Evolutionary conservation across 37 sponge, comb jelly and placozoan species (phyloP), one percentile per base, ranked within the genome.

Genomic region (Agelas oroides): DNA sequence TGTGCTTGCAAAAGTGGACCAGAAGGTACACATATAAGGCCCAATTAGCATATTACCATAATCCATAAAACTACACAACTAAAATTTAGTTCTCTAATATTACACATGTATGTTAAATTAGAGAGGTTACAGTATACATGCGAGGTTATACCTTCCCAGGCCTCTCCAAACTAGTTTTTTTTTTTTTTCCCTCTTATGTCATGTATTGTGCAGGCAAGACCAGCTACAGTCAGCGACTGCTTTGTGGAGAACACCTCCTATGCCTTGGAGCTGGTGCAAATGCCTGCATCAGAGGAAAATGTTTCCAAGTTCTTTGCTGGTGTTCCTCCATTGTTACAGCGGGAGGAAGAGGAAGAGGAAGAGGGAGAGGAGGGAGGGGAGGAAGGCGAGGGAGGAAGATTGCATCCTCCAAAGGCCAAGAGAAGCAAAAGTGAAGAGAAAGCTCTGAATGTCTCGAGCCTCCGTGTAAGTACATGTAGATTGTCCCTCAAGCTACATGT

Each of bases 281-380:
- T 91, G 81, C 88, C 82, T 0, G 74, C 75, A 19, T 35, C 36
- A 30, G 68, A 85, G 23, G 58, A 73, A 72, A 69, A 74, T 11
- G 37, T 91, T 33, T 37, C n/a, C 53, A 66, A 61, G 13, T 73
- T 90, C 55, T 61, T 77, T 52, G 60, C 74, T 59, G 91, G 81
- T 8, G 21, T 5, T 0, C 71, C 64, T 24, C 52, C 67, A 62
- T 18, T 1, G 25, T 38, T 13, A 76, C 52, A 21, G 20, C 23
- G 62, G 74, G 14, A 54, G 12, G 27, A 41, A 2, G 52, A 73
- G 74, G 74, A 23, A 19, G 70, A 70, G 59, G 38, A 57, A 30
- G 67, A 65, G 16, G 81, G n/a, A 32, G 70, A 67, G 14, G 70
- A 68, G 13, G 33, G 23, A 19, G 81, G 27, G 28, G 31, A 18